These are phyloP conservation scores for Melanerpes formicivorus DNA, from an alignment of 2,113 vertebrate genomes.

Conservation along the genomic window DNA sequence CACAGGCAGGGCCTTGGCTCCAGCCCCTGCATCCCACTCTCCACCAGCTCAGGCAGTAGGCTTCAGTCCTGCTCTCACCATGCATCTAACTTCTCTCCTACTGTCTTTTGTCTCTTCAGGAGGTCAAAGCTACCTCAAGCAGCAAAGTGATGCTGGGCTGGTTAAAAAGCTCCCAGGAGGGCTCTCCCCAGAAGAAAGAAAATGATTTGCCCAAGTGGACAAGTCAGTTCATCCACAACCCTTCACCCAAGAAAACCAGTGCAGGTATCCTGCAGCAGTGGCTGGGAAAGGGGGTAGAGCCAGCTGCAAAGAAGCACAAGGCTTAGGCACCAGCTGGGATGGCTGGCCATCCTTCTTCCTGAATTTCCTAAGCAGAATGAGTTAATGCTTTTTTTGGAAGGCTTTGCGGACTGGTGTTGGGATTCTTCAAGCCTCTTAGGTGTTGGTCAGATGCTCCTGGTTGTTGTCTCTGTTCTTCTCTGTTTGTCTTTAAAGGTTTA, in stretches of 20 bases:
- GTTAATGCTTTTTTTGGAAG: background rate
- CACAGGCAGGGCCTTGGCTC: background rate
- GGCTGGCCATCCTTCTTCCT: background rate
- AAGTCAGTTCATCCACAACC: slow-evolving; percentile 68
- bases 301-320: slow-evolving; percentile 74
- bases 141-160: slow-evolving; percentile 87
- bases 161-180: slow-evolving; percentile 76
- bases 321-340: background rate
- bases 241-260: slow-evolving; percentile 50
- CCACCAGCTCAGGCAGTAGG: background rate
- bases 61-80: background rate
- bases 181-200: slow-evolving; percentile 80
- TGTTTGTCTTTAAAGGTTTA: slow-evolving; percentile 3
- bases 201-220: slow-evolving; percentile 39
- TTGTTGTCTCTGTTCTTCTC: background rate
- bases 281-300: slow-evolving; percentile 70
- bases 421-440: background rate
- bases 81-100: background rate
- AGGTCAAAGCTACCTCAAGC: slow-evolving; percentile 75
- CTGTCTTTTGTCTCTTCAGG: slow-evolving; percentile 66
- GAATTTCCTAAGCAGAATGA: background rate
- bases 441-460: background rate
- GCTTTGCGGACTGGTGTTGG: background rate
- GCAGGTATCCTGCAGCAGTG: slow-evolving; percentile 69
- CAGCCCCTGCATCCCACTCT: background rate